phyloP scores from a whole-genome alignment of 2,797 vertebrate species.

The Manis pentadactyla region DNA sequence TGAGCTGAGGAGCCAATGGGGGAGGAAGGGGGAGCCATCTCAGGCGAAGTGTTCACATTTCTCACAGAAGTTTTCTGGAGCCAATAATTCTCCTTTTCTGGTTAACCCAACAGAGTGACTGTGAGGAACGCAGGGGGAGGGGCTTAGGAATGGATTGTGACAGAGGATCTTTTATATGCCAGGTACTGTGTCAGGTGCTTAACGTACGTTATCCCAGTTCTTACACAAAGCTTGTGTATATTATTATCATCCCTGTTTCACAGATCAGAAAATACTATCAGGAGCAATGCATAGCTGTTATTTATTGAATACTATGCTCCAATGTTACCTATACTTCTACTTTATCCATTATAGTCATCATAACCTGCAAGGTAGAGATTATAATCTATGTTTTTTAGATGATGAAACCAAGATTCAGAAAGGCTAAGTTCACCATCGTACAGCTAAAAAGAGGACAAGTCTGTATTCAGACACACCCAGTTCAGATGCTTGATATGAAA shows the following conservation, averaged over 20 bases:
- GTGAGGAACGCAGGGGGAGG: background rate
- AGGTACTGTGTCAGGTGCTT: background rate
- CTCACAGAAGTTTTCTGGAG: conserved; percentile 16
- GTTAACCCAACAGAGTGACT: background rate
- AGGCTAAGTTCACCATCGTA: background rate
- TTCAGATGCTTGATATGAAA: background rate
- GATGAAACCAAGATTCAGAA: conserved; percentile 17
- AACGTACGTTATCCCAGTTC: background rate
- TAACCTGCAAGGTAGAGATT: background rate
- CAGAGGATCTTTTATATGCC: background rate
- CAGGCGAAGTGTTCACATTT: background rate
- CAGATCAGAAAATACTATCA: background rate
- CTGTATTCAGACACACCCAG: background rate
- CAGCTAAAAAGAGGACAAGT: background rate
- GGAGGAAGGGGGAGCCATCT: background rate
- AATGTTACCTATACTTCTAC: background rate
- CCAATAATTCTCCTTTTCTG: background rate
- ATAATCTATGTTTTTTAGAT: background rate
- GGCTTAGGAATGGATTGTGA: background rate
- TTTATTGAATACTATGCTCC: background rate
- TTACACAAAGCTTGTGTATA: background rate
- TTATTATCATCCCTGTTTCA: background rate
- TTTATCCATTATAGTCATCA: background rate
- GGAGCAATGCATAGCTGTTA: background rate
- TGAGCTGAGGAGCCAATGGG: background rate